Base-by-base conservation (phyloP, 2,888 invertebrate species). In the Stramonita haemastoma region DNA sequence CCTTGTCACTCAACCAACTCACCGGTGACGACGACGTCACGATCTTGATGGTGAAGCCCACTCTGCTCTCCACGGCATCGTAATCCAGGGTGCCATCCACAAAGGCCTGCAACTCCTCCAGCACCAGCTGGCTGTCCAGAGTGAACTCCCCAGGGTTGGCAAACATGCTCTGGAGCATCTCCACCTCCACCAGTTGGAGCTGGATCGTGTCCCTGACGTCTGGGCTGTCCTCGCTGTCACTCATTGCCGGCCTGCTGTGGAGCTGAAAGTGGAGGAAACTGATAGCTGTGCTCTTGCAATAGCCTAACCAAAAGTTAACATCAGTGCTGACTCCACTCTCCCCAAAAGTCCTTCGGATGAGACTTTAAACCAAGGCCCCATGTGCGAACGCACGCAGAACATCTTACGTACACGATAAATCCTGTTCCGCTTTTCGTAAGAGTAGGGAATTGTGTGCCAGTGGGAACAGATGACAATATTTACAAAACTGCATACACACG, bases 161-260 rank as follows among this genome's bases (percentile, higher is more conserved):
- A 96, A 97, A 98, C 97, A 98, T 98, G 15, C 98, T 98, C 93
- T 97, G 97, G 60, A 98, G 96, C 96, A 98, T 97, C 96, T 98
- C 98, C 89, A 98, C 96, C 96, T 98, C 98, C 93, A 97, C 97
- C 90, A 98, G 94, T 96, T 98, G 98, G 32, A 94, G 92, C 60
- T 94, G 92, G 34, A 95, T 90, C 92, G 93, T 93, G n/a, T 94
- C 94, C 17, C 46, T 46, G n/a, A 93, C 81, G 90, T 92, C 90
- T n/a, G 90, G 89, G 26, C 89, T 89, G 17, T 86, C 90, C 0
- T 86, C 88, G 11, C 17, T 86, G 19, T 22, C 36, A 66, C 70
- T 86, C 86, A 86, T 70, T 46, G 46, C 46, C 46, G 4, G 60
- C 22, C 19, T 60, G 22, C 60, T 15, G n/a, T n/a, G n/a, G n/a